Evolutionary conservation across 2,797 vertebrate species (phyloP), one percentile per base, ranked within the genome.

Genomic region (Rousettus madagascariensis): DNA sequence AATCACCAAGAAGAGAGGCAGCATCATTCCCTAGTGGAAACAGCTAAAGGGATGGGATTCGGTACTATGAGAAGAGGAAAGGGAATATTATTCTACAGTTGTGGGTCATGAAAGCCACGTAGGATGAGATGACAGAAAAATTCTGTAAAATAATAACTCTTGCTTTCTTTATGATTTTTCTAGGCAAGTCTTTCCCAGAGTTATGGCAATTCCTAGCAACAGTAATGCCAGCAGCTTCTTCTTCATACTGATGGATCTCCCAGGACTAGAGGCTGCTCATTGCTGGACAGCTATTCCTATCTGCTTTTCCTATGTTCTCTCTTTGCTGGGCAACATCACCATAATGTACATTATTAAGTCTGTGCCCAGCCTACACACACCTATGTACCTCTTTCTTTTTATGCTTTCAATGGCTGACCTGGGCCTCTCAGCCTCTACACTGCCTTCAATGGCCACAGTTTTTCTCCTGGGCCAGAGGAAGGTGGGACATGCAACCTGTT

Each of bases 301-400:
- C 28, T 97, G 94, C 38, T 43, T 41, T 16, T 83, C 96, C 51
- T 97, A 96, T 51, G 7, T 83, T 69, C 91, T 97, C 13, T 96
- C 96, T 49, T 63, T 95, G 19, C 17, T 97, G 11, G 96, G 96
- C n/a, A 97, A 98, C 17, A 41, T 95, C 43, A 90, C 28, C 49
- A 68, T 97, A 57, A 77, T 97, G 90, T n/a, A 90, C 53, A 53
- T 91, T 68, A 69, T 96, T 72, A 95, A 82, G 75, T 96, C 95
- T 1, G 98, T 98, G 26, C 38, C 97, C 5, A 98, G 97, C 65
- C 98, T 98, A n/a, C 96, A 86, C 61, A 97, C 97, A 13, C 98
- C 98, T 8, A 98, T 98, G 98, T 98, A 98, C 30, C 98, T 98
- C 95, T 98, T 98, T 85, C 97, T 98, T 33, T 98, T 91, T 78